Base-by-base conservation (phyloP, 2,888 invertebrate genomes). In the Callosobruchus maculatus region DNA sequence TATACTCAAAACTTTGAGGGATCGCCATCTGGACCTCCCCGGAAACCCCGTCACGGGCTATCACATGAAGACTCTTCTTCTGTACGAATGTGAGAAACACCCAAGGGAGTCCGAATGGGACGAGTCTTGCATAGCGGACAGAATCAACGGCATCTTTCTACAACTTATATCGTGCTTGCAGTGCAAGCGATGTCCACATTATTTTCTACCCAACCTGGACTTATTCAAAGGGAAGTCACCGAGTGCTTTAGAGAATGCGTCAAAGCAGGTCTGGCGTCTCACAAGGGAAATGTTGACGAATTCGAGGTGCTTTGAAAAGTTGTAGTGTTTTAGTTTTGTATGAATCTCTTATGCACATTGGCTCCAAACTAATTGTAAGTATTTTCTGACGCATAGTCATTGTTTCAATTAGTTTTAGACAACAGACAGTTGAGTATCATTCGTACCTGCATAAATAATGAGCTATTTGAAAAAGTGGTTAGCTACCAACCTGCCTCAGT, bases 71-170 rank as follows among this genome's bases (percentile, higher is more conserved):
- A 94, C 94, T 0, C 88, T 95, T 71, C 86, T 95, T 31, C 86
- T 95, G 75, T 95, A 94, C 88, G 95, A 96, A 86, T 95, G 95
- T 87, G 95, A 95, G 87, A 95, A 95, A 83, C 95, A 95, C 85
- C 94, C 94, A 0, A 85, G 92, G 67, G 95, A 95, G 84, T 85
- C 90, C 73, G 95, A 95, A 83, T 96, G 95, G 95, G 94, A 94
- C 84, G 95, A 95, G 83, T 86, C 90, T 0, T 92, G 92, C 81
- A 88, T 95, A 68, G 94, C 93, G 0, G 95, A 95, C 86, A 89
- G 94, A 73, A 92, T 94, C 80, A 94, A 94, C 85, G 95, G 95
- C 7, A 94, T 95, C 75, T 90, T 95, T 22, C 88, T 95, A 74
- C 95, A 96, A 85, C 88, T 96, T 73, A 95, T 96, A 80, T 94